Evolutionary conservation across 2,113 vertebrate species (phyloP).

Genomic region (Suncus etruscus): DNA sequence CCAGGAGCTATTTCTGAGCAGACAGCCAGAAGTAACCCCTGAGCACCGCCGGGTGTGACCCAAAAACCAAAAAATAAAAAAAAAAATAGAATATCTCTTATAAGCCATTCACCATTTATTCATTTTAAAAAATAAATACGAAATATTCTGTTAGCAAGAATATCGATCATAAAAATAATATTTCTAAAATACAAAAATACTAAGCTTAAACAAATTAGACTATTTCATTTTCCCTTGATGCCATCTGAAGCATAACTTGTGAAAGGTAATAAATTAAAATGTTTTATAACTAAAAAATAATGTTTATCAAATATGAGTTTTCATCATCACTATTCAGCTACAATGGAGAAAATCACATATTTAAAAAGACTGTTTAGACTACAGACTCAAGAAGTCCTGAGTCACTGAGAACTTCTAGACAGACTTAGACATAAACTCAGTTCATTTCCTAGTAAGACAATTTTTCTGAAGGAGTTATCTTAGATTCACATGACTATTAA

Average conservation of each 20-base stretch:
- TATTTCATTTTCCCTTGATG: not conserved
- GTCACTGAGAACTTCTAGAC: not conserved
- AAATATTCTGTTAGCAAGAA: not conserved
- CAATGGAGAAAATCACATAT: not conserved
- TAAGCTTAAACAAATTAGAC: not conserved
- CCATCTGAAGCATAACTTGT: conserved; percentile 23
- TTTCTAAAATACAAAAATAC: conserved; percentile 5
- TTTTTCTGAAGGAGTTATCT: conserved; percentile 69
- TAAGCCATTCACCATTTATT: not conserved
- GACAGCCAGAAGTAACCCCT: too few species aligned
- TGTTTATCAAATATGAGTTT: conserved; percentile 47
- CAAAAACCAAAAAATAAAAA: too few species aligned
- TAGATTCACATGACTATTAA: conserved; percentile 52
- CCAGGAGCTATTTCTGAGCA: too few species aligned
- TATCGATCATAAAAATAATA: conserved; percentile 7
- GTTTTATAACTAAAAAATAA: conserved; percentile 10
- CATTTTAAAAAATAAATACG: not conserved
- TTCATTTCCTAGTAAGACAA: not conserved
- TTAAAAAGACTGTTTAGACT: conserved; percentile 31
- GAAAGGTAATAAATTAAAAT: not conserved
- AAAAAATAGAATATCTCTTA: not conserved
- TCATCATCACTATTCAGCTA: not conserved
- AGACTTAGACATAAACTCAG: conserved; percentile 8
- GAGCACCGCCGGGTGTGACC: too few species aligned
- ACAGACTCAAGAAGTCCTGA: not conserved